Evolutionary conservation across 2,888 invertebrate genomes (phyloP).

Genomic region (Drosophila anomelani): DNA sequence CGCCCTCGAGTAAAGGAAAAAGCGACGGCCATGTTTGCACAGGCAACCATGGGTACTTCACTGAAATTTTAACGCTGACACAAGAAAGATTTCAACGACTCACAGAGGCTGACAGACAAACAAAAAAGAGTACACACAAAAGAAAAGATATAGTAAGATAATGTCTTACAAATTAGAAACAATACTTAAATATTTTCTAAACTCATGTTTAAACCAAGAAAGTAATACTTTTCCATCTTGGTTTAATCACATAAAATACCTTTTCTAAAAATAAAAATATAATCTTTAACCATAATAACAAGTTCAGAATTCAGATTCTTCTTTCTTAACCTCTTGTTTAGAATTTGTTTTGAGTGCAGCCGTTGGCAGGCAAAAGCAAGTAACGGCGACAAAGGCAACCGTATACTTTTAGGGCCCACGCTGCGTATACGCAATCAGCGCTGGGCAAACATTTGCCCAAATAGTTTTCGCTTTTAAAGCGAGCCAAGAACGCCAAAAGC

Average conservation of each 20-base stretch:
- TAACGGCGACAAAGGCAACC: constrained; percentile 57
- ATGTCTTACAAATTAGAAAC: neutral
- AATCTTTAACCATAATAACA: too few relatives aligned
- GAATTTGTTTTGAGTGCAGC: constrained; percentile 5
- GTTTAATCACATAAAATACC: too few relatives aligned
- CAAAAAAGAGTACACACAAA: constrained; percentile 1
- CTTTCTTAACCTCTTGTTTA: rapidly evolving
- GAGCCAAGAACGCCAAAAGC: constrained; percentile 24
- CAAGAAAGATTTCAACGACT: constrained; percentile 72
- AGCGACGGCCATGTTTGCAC: constrained; percentile 62
- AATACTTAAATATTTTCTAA: neutral
- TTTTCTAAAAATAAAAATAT: too few relatives aligned
- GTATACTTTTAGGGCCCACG: constrained; percentile 66
- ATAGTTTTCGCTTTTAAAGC: constrained; percentile 64
- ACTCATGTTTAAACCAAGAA: too few relatives aligned
- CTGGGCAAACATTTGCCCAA: constrained; percentile 72
- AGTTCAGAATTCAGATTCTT: neutral
- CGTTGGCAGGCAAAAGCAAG: constrained; percentile 22
- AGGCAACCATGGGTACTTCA: constrained; percentile 69
- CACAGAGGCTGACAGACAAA: constrained; percentile 27
- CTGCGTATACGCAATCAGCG: constrained; percentile 77
- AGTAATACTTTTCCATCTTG: too few relatives aligned
- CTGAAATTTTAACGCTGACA: constrained; percentile 76
- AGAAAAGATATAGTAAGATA: neutral
- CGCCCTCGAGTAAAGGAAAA: constrained; percentile 64